Percentiles rank a stretch among this genome's conserved stretches.
phyloP scores from a whole-genome alignment of 2,113 vertebrate genomes.

The Seriola rivoliana region DNA sequence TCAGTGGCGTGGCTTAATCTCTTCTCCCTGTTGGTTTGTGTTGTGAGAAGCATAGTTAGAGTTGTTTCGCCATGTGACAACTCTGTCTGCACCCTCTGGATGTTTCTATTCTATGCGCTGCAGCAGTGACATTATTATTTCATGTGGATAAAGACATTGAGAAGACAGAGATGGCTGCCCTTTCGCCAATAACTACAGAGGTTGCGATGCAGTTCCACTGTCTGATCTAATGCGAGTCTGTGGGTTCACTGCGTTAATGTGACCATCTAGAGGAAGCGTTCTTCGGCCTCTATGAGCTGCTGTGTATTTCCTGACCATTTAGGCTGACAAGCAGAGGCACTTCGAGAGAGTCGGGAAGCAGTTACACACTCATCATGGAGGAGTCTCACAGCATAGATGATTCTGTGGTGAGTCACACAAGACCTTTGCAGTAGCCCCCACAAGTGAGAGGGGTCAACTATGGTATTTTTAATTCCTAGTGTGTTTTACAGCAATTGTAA shows the following conservation, averaged over 20 bases:
- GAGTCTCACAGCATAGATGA: conserved; percentile 28
- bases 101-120: conserved; percentile 41
- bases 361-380: conserved; percentile 24
- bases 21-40: conserved; percentile 38
- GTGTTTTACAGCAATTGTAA: conserved; percentile 23
- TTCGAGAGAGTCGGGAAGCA: conserved; percentile 16
- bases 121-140: conserved; percentile 64
- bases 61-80: conserved; percentile 33
- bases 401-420: conserved; percentile 33
- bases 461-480: conserved; percentile 19
- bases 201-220: conserved; percentile 21
- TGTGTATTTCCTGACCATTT: conserved; percentile 52
- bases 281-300: conserved; percentile 10
- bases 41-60: conserved; percentile 27
- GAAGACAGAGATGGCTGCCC: conserved; percentile 50
- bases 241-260: conserved; percentile 56
- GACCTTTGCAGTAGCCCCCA: conserved; percentile 6
- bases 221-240: conserved; percentile 41
- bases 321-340: conserved; percentile 45
- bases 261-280: conserved; percentile 49
- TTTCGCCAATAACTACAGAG: conserved; percentile 51
- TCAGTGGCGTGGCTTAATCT: conserved; percentile 35
- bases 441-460: conserved; percentile 48
- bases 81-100: conserved; percentile 20
- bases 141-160: conserved; percentile 54